Base-by-base conservation (phyloP, 2,888 invertebrate genomes). In the Mesoligia furuncula region DNA sequence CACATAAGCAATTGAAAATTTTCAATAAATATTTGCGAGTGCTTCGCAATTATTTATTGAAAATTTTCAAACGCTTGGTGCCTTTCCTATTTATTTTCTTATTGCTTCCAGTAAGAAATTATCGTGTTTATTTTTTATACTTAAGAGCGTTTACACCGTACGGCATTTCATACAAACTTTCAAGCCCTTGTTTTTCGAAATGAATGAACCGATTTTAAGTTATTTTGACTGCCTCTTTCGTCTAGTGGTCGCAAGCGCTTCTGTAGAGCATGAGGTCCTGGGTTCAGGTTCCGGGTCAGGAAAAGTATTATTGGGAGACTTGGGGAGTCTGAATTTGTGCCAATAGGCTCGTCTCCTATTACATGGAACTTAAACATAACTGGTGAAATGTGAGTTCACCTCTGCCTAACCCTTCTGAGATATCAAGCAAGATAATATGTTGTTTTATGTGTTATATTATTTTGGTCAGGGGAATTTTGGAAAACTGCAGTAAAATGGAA, bases 1-100 rank as follows among this genome's bases (percentile, higher is more conserved):
- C 65, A 73, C 36, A 76, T 17, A 27, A 27, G 20, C 64, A 27
- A 77, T 81, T 81, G 75, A 66, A 72, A 68, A 77, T 66, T n/a
- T 72, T 61, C 64, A 67, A 67, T 76, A 66, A 75, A 75, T 80
- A 65, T 66, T 76, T 65, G 67, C 62, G 57, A 57, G n/a, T 57
- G 11, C n/a, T n/a, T 57, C 11, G n/a, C n/a, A 57, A 57, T n/a
- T 57, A 57, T n/a, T 57, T 57, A 57, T 57, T n/a, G 54, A n/a
- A n/a, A 11, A 24, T 57, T 57, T 57, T 9, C n/a, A 11, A n/a
- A n/a, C n/a, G n/a, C n/a, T 57, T 57, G 54, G 4, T 57, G 54
- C 54, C n/a, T 57, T n/a, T n/a, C 11, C 3, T 24, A 24, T 54
- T n/a, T 75, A 69, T 75, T 62, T 79, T 75, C 27, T 31, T 45